A percentile compares a stretch with the other conserved stretches of the same genome.
Conservation (phyloP, 1,140 invertebrate species). For the Caenorhabditis tropicalis region DNA sequence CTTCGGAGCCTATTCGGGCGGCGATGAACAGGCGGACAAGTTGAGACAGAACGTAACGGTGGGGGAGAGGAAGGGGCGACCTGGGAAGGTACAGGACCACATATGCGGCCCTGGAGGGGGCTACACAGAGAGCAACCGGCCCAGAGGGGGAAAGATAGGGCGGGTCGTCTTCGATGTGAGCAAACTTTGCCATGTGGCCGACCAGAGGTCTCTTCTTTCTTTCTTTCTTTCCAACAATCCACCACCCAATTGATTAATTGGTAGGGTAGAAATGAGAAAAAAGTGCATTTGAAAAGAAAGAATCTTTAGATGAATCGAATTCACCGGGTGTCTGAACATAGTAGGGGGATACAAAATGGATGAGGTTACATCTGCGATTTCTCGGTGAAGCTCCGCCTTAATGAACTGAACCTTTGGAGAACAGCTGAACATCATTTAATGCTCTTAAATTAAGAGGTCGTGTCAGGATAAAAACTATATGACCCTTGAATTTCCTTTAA, state of each 20-base stretch:
- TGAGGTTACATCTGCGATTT: not conserved
- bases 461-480: not conserved
- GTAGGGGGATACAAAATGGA: not conserved
- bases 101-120: not conserved
- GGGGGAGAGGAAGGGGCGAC: not conserved
- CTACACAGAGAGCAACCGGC: not conserved
- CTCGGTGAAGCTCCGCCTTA: not conserved
- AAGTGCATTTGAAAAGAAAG: not conserved
- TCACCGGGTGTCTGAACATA: not conserved
- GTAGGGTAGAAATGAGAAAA: slow-evolving; percentile 24
- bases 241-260: slow-evolving; percentile 40
- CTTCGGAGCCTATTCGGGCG: not conserved
- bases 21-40: not conserved
- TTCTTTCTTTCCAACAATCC: slow-evolving; percentile 23
- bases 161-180: slow-evolving; percentile 35
- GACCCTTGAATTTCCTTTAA: not conserved
- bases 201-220: slow-evolving; percentile 20
- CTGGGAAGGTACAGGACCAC: slow-evolving; percentile 3
- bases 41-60: not conserved
- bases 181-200: slow-evolving; percentile 42
- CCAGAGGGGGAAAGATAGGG: not conserved
- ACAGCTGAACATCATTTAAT: not conserved
- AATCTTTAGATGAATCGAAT: not conserved
- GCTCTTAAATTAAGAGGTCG: not conserved
- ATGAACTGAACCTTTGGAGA: not conserved